Evolutionary conservation across 1,140 invertebrate species (phyloP).

Genomic region (Trichonephila clavata): DNA sequence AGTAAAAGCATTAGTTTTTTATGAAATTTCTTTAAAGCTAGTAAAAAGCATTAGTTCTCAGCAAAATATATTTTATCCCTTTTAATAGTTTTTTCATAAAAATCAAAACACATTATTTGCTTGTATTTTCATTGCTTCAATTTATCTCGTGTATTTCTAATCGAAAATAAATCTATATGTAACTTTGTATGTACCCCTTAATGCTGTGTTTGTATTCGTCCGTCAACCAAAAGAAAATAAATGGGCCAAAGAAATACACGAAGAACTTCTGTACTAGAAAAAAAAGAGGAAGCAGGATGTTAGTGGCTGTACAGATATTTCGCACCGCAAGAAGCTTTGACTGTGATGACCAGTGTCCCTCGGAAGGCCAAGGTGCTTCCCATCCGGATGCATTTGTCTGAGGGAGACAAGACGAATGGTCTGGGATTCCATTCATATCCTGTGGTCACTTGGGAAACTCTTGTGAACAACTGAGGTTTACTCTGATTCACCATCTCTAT

Average conservation of each 20-base stretch:
- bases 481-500: conserved; percentile 39
- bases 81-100: too few species aligned
- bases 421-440: conserved; percentile 65
- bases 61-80: too few species aligned
- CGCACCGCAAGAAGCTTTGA: conserved; percentile 10
- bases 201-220: conserved; percentile 1
- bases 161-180: background rate
- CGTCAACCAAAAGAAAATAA: conserved; percentile 9
- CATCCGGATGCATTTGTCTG: conserved; percentile 58
- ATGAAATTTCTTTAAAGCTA: too few species aligned
- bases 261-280: background rate
- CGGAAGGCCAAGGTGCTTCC: conserved; percentile 34
- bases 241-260: conserved; percentile 13
- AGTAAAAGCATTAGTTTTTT: too few species aligned
- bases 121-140: too few species aligned
- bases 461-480: conserved; percentile 53
- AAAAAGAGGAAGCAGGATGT: conserved; percentile 29
- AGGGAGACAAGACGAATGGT: conserved; percentile 63
- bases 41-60: too few species aligned
- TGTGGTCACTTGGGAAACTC: conserved; percentile 62
- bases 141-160: background rate
- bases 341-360: conserved; percentile 45
- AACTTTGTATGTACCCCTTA: background rate
- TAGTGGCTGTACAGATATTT: conserved; percentile 53
- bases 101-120: too few species aligned